Evolutionary conservation across 2,113 vertebrate genomes (phyloP).

Genomic region (Catharus fuscescens): DNA sequence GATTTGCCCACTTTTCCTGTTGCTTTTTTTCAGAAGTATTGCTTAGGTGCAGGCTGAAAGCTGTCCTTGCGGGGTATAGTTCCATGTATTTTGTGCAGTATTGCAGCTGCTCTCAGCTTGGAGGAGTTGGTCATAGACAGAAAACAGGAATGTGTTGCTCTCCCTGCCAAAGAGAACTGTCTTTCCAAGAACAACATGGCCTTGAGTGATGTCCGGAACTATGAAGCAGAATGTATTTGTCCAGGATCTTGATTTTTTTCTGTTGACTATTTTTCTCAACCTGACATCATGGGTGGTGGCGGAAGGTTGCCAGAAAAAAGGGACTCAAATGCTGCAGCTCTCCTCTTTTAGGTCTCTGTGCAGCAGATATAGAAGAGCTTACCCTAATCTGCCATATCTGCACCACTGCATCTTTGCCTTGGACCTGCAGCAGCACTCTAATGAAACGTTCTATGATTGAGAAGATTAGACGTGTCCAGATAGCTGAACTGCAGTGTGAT

Average conservation of each 20-base stretch:
- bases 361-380: neutral
- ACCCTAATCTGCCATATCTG: fast-evolving
- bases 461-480: neutral
- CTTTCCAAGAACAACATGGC: neutral
- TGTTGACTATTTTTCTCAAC: neutral
- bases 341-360: neutral
- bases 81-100: neutral
- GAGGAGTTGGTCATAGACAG: neutral
- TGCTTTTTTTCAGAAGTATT: neutral
- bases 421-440: neutral
- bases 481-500: neutral
- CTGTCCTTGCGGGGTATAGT: neutral
- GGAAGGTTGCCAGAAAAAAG: neutral
- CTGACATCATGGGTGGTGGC: neutral
- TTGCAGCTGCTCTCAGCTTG: neutral
- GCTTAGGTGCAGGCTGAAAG: neutral
- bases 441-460: neutral
- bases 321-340: neutral
- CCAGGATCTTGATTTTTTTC: neutral
- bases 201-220: neutral
- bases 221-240: neutral
- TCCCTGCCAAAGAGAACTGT: neutral
- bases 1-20: neutral
- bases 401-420: neutral
- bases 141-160: neutral